Evolutionary conservation across 2,888 invertebrate genomes (phyloP).

Genomic region (Druceiella hillmani): DNA sequence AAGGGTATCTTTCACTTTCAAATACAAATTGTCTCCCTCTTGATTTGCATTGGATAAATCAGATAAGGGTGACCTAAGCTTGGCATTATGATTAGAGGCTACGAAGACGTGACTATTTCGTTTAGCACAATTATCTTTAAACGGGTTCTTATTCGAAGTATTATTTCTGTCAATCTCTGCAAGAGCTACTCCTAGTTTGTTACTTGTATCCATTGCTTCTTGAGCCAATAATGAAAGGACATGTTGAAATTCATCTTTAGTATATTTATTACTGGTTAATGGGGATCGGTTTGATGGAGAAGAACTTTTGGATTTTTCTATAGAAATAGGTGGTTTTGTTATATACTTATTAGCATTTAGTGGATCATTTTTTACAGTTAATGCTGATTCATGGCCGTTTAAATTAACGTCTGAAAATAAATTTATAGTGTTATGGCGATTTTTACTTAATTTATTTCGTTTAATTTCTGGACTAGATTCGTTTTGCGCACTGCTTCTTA

Average conservation of each 20-base stretch:
- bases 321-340: conserved; percentile 47
- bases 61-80: too few species aligned
- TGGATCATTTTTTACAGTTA: conserved; percentile 50
- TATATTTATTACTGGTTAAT: conserved; percentile 43
- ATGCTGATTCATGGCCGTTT: conserved; percentile 38
- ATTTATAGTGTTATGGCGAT: conserved; percentile 48
- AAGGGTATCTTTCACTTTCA: conserved; percentile 32
- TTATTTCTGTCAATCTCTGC: conserved; percentile 52
- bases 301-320: conserved; percentile 49
- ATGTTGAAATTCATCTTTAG: conserved; percentile 59
- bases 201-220: conserved; percentile 71
- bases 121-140: conserved; percentile 4
- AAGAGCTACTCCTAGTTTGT: conserved; percentile 61
- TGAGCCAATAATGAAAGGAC: conserved; percentile 66
- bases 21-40: too few species aligned
- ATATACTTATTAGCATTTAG: conserved; percentile 45
- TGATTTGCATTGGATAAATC: conserved; percentile 28
- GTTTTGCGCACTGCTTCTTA: conserved; percentile 44
- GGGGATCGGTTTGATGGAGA: conserved; percentile 55
- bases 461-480: conserved; percentile 41
- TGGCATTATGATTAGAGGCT: too few species aligned
- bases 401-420: conserved; percentile 48
- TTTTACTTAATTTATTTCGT: conserved; percentile 50
- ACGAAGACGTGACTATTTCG: too few species aligned
- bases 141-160: conserved; percentile 31